phyloP scores from a whole-genome alignment of 2,797 vertebrate genomes.

The Characodon lateralis region DNA sequence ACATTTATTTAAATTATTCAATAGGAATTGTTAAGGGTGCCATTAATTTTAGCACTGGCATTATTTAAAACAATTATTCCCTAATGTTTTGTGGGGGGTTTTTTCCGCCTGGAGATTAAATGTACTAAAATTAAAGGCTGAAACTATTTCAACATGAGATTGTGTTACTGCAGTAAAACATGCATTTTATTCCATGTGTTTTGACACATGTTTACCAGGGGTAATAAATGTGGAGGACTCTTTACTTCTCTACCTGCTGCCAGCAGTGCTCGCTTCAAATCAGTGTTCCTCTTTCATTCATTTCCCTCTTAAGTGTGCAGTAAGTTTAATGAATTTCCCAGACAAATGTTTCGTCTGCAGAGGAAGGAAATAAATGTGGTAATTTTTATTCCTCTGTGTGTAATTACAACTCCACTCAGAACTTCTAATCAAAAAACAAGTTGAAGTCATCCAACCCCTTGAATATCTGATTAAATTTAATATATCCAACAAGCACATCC shows the following conservation, averaged over 20 bases:
- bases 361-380: conserved; percentile 20
- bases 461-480: conserved; percentile 25
- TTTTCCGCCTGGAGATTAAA: neutral
- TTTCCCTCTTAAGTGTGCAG: conserved; percentile 15
- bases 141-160: neutral
- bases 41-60: too few species aligned
- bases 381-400: conserved; percentile 28
- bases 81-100: neutral
- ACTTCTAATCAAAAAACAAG: conserved; percentile 27
- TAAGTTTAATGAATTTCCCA: conserved; percentile 23
- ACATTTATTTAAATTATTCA: neutral
- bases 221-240: neutral
- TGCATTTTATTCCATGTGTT: neutral
- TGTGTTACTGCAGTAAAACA: neutral
- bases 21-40: neutral
- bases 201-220: neutral
- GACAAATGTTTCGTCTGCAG: conserved; percentile 18
- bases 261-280: neutral
- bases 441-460: conserved; percentile 11
- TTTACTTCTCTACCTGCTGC: neutral
- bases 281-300: neutral
- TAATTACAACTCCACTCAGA: conserved; percentile 32
- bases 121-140: neutral
- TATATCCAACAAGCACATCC: conserved; percentile 18
- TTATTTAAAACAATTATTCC: too few species aligned